Base-by-base conservation (phyloP, 2,113 vertebrate genomes). In the Phoxinus phoxinus region DNA sequence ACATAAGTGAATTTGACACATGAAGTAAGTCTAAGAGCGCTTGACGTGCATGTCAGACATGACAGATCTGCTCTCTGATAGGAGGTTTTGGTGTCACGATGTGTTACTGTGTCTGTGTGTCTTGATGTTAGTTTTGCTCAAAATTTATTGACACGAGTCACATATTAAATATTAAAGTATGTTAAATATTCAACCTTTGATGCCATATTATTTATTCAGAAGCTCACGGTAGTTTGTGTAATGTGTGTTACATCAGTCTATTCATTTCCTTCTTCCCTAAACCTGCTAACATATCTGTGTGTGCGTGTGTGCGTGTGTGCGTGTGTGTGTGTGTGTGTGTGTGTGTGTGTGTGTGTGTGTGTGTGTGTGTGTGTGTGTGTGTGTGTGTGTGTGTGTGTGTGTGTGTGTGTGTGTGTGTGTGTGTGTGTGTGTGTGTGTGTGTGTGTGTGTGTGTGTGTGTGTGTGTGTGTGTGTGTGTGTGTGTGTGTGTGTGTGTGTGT, bases 151-250 rank as follows among this genome's bases (percentile, higher is more conserved):
- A 46, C 7, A 4, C 12, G 2, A 53, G 27, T 53, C 8, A 27
- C n/a, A 27, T 67, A 46, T n/a, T 67, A 69, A 48, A 81, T 69
- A 69, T 81, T 81, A 44, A 86, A 87, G 10, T 74, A 27, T 88
- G 72, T 86, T 37, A 76, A 81, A 81, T 44, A 69, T 76, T 79
- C 71, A 56, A 58, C 83, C 15, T 74, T 23, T 27, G 21, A n/a
- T 48, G 15, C 61, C 61, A 69, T 76, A 72, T 83, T 27, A 59
- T 37, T 85, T 77, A 77, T 87, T 85, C 44, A 46, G 41, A 79
- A 35, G 77, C 71, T 61, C 37, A 63, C 6, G 5, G 46, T 13
- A 30, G 41, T 78, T 85, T 84, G 72, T 75, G 58, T 76, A 61
- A 84, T 75, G 72, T 61, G 35, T 75, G n/a, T 74, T 76, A 48